A percentile compares a stretch with the other conserved stretches of the same genome.
Evolutionary conservation across 2,888 invertebrate genomes (phyloP).

Genomic region (Drosophila niveifrons): DNA sequence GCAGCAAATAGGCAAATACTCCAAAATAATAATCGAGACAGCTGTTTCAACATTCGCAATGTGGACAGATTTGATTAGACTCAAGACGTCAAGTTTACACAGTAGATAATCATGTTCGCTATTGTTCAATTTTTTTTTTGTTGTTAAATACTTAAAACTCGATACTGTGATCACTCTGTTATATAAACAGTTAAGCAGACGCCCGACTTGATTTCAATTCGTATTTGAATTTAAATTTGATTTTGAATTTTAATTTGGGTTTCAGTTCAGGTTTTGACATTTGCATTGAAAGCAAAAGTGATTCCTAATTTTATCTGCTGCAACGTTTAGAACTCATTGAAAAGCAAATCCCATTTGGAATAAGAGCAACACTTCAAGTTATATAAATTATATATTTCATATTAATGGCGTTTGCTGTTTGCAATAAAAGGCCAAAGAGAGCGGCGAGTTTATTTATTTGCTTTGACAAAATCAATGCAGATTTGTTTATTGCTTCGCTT

Average conservation of each 20-base stretch:
- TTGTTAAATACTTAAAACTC: constrained; percentile 1
- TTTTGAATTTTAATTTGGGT: neutral
- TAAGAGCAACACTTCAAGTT: too few relatives aligned
- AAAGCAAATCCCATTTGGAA: neutral
- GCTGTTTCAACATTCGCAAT: constrained; percentile 31
- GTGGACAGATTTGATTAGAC: constrained; percentile 24
- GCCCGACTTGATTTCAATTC: constrained; percentile 1
- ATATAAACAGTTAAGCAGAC: neutral
- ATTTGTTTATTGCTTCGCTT: too few relatives aligned
- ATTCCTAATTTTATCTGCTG: neutral
- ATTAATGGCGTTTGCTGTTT: too few relatives aligned
- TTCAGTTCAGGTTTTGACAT: neutral
- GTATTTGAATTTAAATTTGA: neutral
- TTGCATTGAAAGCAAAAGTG: constrained; percentile 6
- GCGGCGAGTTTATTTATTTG: too few relatives aligned
- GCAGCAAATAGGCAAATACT: neutral
- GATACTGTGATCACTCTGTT: neutral
- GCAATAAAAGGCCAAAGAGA: too few relatives aligned
- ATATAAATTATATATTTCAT: too few relatives aligned
- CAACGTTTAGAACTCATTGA: neutral
- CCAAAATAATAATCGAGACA: constrained; percentile 20
- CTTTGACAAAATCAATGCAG: too few relatives aligned
- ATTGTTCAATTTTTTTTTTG: neutral
- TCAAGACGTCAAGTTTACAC: neutral
- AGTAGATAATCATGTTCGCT: constrained; percentile 3